phyloP scores from a whole-genome alignment of 1,140 invertebrate genomes.

The Helicoverpa armigera region DNA sequence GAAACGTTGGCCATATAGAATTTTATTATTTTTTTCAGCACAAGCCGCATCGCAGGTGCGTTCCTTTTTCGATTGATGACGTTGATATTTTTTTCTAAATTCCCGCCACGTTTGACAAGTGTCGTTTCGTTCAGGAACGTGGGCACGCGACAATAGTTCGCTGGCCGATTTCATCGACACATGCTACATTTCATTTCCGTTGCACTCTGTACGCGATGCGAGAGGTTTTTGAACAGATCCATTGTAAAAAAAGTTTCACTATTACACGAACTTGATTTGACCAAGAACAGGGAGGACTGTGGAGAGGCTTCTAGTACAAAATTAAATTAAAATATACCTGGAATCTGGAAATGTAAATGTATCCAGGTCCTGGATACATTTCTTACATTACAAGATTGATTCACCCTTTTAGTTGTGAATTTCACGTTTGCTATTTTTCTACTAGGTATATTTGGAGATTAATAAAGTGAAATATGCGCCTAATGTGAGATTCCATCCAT shows the following conservation, averaged over 20 bases:
- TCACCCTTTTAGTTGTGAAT: not conserved
- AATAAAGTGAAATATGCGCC: no score
- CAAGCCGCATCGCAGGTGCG: conserved; percentile 45
- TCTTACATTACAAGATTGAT: not conserved
- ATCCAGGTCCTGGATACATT: not conserved
- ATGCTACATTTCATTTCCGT: conserved; percentile 81
- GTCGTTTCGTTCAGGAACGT: conserved; percentile 59
- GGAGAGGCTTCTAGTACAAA: conserved; percentile 35
- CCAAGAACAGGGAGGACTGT: conserved; percentile 62
- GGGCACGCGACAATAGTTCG: conserved; percentile 62
- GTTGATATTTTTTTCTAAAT: conserved; percentile 60
- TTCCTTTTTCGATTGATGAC: conserved; percentile 55
- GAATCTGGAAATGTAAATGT: no score
- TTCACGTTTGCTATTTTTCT: no score
- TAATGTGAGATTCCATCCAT: no score
- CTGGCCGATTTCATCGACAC: conserved; percentile 72
- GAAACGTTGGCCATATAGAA: not conserved
- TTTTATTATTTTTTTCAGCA: not conserved
- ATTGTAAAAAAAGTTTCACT: conserved; percentile 82
- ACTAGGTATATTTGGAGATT: no score
- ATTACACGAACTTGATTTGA: conserved; percentile 84
- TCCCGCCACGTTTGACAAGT: conserved; percentile 69
- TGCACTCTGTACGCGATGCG: conserved; percentile 67
- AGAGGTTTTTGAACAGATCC: conserved; percentile 70
- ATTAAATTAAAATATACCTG: not conserved